Base-by-base conservation (phyloP, 2,113 vertebrate species). In the Cairina moschata region DNA sequence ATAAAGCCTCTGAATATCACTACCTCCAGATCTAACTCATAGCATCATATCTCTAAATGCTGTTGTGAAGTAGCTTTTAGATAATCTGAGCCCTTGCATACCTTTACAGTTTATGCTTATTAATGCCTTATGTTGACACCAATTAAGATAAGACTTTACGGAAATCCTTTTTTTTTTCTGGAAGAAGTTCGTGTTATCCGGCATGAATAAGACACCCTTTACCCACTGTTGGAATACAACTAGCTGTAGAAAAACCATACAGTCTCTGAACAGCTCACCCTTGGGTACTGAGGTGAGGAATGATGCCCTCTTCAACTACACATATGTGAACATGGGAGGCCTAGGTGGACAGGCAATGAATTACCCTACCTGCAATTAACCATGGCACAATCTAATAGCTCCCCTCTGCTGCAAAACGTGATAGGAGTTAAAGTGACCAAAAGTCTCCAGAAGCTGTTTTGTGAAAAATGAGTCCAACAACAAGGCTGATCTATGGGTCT, bases 301-400 rank as follows among this genome's bases (percentile, higher is more conserved):
- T 28, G 44, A 77, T 46, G 9, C 11, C 11, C 42, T 44, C 36
- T 59, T 81, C 21, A 20, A 15, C 1, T 69, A 29, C 25, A n/a
- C 4, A 1, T 13, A 71, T 38, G 3, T 0, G 1, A 65, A 12
- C 21, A 5, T 26, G 23, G 31, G 26, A 55, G 5, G 31, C 66
- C 55, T 16, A 4, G 3, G 6, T 6, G 1, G 9, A 18, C 3
- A 74, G 26, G 26, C 44, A 17, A 20, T 31, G 4, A 79, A 46
- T 77, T 71, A 83, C 12, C 11, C 46, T 56, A 40, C 28, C 1
- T 18, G 20, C 14, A 48, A 3, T 42, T 75, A 60, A 72, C 46
- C 14, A 52, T 8, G 17, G n/a, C 52, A 54, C 26, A 63, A 23
- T 31, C 4, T 8, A 34, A 5, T 42, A 65, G 25, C 6, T 11